Evolutionary conservation across 1,140 invertebrate genomes (phyloP).

Genomic region (Drosophila ananassae): DNA sequence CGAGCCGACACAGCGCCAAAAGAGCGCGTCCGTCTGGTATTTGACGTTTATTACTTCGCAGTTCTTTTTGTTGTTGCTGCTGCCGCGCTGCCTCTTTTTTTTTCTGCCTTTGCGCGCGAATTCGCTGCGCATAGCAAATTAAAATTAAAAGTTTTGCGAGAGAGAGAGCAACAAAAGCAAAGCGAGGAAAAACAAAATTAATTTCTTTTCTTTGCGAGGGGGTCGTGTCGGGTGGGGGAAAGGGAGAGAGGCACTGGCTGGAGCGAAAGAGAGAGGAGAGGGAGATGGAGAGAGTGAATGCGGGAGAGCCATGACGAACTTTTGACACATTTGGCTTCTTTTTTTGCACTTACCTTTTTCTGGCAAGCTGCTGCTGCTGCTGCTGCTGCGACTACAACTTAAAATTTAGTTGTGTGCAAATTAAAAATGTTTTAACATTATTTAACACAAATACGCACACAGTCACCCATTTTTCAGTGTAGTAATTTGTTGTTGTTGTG

Average conservation of each 20-base stretch:
- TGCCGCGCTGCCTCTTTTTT: slow-evolving; percentile 41
- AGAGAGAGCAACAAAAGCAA: slow-evolving; percentile 50
- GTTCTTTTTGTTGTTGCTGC: slow-evolving; percentile 40
- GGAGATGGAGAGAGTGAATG: background rate
- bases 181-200: slow-evolving; percentile 49
- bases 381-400: slow-evolving; percentile 48
- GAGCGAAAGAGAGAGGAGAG: slow-evolving; percentile 3
- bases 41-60: slow-evolving; percentile 75
- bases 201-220: slow-evolving; percentile 47
- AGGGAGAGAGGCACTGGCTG: slow-evolving; percentile 2
- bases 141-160: slow-evolving; percentile 66
- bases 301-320: slow-evolving; percentile 49
- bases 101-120: slow-evolving; percentile 66
- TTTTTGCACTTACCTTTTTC: slow-evolving; percentile 59
- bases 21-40: slow-evolving; percentile 66
- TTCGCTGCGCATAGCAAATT: slow-evolving; percentile 75
- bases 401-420: slow-evolving; percentile 56
- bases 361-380: slow-evolving; percentile 1
- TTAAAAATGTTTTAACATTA: slow-evolving; percentile 73
- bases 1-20: slow-evolving; percentile 15
- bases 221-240: slow-evolving; percentile 9
- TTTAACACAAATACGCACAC: slow-evolving; percentile 69
- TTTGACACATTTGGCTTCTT: slow-evolving; percentile 54
- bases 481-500: slow-evolving; percentile 43
- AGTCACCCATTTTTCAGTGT: slow-evolving; percentile 29